Evolutionary conservation across 2,113 vertebrate species (phyloP), one percentile per base, ranked within the genome.

Genomic region (Haplochromis vanheusdeni): DNA sequence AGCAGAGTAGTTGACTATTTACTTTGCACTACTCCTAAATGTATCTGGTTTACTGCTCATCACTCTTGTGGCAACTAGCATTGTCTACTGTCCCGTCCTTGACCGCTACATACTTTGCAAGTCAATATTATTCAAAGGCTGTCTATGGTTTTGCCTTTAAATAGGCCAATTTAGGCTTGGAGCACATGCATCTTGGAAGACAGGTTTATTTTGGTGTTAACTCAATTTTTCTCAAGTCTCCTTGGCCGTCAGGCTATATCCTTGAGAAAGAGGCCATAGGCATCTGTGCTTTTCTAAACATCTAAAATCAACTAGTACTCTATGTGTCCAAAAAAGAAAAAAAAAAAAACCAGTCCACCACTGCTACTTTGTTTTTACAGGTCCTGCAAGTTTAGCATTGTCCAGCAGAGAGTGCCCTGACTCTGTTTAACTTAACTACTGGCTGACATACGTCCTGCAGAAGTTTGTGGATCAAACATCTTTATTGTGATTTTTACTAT

Each of bases 141-240:
- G 94, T 96, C 95, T 94, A 92, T 96, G 94, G 94, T 95, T 96
- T 91, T 95, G 94, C 89, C 93, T 95, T 96, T 96, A 96, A 95
- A 96, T 96, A 95, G 96, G 96, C 94, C 96, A 97, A 96, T 96
- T 96, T 97, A 92, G 91, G 80, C 95, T 95, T 80, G 79, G 88
- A 90, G 93, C 94, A 94, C 96, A 97, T 97, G 95, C 93, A 96
- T 97, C 96, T 96, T 96, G 87, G 93, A 94, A 95, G 96, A 96
- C 96, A 97, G 96, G 96, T 96, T 97, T 97, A 97, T 97, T 96
- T 97, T 94, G 92, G 95, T 95, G 94, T 86, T 65, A 88, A 94
- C 95, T 95, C 96, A 83, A 97, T 97, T 97, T 97, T 96, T 97
- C 94, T 96, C 95, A 95, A 94, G 95, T 96, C 96, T 96, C 96